Evolutionary conservation across 2,888 invertebrate species (phyloP).

Genomic region (Sarcophaga carnaria): DNA sequence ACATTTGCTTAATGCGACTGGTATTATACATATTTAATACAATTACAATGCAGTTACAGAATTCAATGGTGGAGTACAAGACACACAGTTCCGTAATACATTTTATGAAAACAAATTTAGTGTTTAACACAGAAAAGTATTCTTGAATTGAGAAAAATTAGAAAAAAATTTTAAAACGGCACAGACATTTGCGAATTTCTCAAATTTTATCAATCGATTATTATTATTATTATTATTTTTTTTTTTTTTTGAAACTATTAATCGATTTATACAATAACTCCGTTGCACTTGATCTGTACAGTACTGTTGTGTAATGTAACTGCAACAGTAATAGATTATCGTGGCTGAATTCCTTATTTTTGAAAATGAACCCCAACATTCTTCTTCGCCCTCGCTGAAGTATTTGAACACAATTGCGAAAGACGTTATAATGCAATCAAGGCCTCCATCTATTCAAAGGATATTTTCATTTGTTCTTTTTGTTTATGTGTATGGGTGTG

Average conservation of each 20-base stretch:
- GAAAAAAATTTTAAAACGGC: no score
- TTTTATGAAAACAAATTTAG: no score
- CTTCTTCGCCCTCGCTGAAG: no score
- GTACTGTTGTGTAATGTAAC: not conserved
- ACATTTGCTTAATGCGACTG: not conserved
- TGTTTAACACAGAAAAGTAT: no score
- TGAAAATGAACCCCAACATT: not conserved
- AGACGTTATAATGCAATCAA: conserved; percentile 34
- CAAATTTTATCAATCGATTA: no score
- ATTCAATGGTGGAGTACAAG: not conserved
- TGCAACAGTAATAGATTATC: not conserved
- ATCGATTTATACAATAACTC: no score
- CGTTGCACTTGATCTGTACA: not conserved
- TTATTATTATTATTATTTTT: no score
- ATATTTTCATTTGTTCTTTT: conserved; percentile 18
- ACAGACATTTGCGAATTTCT: no score
- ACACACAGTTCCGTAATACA: no score
- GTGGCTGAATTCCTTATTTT: no score
- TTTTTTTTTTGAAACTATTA: no score
- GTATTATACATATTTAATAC: not conserved
- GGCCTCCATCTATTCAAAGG: conserved; percentile 33
- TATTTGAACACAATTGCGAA: not conserved
- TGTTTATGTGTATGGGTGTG: not conserved
- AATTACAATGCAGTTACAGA: not conserved
- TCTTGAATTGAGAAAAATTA: no score